phyloP scores from a whole-genome alignment of 2,797 vertebrate genomes.

The Galago senegalensis region DNA sequence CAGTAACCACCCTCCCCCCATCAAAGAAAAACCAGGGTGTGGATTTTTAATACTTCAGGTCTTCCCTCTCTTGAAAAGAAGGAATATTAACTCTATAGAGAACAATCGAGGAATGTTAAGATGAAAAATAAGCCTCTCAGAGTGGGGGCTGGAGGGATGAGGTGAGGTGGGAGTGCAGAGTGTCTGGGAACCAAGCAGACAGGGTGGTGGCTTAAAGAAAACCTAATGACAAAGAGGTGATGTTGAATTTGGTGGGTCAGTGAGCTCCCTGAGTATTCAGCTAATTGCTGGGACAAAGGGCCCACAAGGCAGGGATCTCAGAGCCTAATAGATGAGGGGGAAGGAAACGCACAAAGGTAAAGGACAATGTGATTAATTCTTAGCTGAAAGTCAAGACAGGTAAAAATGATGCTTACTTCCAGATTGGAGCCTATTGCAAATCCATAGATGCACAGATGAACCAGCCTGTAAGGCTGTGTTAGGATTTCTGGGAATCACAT shows the following conservation, averaged over 20 bases:
- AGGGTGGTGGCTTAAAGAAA: conserved; percentile 37
- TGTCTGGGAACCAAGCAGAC: neutral
- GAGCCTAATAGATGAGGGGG: neutral
- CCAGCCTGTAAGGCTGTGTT: neutral
- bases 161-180: neutral
- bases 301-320: conserved; percentile 49
- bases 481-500: conserved; percentile 40
- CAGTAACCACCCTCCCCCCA: neutral
- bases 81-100: conserved; percentile 20
- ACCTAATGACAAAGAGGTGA: conserved; percentile 58
- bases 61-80: conserved; percentile 11
- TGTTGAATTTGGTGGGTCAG: conserved; percentile 71
- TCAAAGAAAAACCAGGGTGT: conserved; percentile 19
- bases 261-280: conserved; percentile 78
- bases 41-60: neutral
- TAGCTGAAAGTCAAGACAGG: conserved; percentile 60
- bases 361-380: conserved; percentile 34
- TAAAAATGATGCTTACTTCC: conserved; percentile 58
- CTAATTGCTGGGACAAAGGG: conserved; percentile 78
- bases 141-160: neutral
- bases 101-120: neutral
- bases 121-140: conserved; percentile 8
- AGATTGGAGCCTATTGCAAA: conserved; percentile 50
- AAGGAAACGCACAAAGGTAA: conserved; percentile 42
- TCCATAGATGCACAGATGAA: neutral